Base-by-base conservation (phyloP, 2,888 invertebrate species). In the Meiosimyza platycephala region DNA sequence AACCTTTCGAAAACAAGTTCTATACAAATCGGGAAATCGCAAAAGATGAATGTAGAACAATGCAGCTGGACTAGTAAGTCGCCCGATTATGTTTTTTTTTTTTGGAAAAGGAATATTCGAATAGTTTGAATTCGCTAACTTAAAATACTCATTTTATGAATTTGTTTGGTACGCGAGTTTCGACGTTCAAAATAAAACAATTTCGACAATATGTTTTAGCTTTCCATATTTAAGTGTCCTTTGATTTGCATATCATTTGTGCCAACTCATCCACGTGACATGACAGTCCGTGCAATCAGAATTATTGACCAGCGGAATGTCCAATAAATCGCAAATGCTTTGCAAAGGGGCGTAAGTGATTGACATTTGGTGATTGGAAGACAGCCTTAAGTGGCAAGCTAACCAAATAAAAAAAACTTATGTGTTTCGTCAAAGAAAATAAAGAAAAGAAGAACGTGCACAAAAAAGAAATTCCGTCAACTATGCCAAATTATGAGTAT, bases 231-330 rank as follows among this genome's bases (percentile, higher is more conserved):
- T 40, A 22, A 64, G 50, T n/a, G 51, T 59, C 76, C 78, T 82
- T 81, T 79, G 82, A 81, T 84, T 84, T 84, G 82, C 83, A 84
- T 84, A 84, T 84, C 84, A 82, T 83, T 84, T 83, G 81, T 78
- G 79, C 75, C 75, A 76, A 78, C 76, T 78, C 78, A 77, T 78
- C 76, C 68, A 63, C 55, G 52, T 62, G 65, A 65, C 65, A 66
- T 48, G 71, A 67, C 67, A 55, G 71, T 52, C 51, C 54, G 18
- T 51, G 52, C 70, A 62, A 52, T 57, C 13, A 28, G 47, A 70
- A 54, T 71, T 74, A 69, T 65, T 72, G 72, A 72, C 68, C 72
- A 59, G 47, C 57, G 64, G 57, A 48, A 63, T 57, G 57, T 16
- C 47, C 22, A 22, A 66, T 33, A 70, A 73, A 71, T 69, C 72